Percentiles rank a stretch among this genome's conserved stretches.
These are phyloP conservation scores for Limnephilus marmoratus DNA, from an alignment of 2,888 invertebrate species.

Conservation along the genomic window DNA sequence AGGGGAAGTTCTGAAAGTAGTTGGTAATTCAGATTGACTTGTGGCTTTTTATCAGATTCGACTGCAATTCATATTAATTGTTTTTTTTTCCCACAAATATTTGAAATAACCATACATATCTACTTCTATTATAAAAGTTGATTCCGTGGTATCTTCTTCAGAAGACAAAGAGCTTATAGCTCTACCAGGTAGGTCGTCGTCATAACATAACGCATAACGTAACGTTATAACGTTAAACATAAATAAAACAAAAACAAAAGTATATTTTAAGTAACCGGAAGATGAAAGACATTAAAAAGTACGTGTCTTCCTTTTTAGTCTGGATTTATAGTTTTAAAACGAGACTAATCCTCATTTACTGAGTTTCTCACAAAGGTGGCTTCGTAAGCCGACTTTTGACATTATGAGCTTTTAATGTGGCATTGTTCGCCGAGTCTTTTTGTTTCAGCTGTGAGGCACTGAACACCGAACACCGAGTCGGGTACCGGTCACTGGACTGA, in stretches of 20 bases:
- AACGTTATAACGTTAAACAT: too few species aligned
- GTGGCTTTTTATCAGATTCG: too few species aligned
- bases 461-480: background rate
- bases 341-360: constrained; percentile 23
- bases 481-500: background rate
- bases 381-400: constrained; percentile 32
- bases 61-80: too few species aligned
- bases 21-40: background rate
- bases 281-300: background rate
- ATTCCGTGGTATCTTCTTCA: background rate
- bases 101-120: too few species aligned
- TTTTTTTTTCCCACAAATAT: too few species aligned
- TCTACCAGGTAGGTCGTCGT: background rate
- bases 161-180: background rate
- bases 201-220: background rate
- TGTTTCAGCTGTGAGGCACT: constrained; percentile 14
- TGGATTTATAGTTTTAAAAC: constrained; percentile 9
- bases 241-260: background rate
- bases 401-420: constrained; percentile 52
- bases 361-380: constrained; percentile 26
- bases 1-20: background rate
- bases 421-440: constrained; percentile 43
- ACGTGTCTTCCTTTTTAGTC: background rate
- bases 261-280: background rate
- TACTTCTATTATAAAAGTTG: too few species aligned